Evolutionary conservation across 2,888 invertebrate species (phyloP), one percentile per base, ranked within the genome.

Genomic region (Tipula vernalis): DNA sequence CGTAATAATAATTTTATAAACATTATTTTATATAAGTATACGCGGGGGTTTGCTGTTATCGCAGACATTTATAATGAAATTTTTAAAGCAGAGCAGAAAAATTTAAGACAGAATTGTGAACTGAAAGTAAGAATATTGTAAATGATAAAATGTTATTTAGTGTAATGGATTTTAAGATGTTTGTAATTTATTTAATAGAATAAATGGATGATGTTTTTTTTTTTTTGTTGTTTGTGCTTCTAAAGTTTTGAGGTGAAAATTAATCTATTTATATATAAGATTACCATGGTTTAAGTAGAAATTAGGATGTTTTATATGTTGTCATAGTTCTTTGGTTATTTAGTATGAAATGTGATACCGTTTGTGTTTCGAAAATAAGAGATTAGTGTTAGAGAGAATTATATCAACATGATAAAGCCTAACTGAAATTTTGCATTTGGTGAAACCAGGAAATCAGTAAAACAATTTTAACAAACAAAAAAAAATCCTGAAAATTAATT

Each of bases 161-260:
- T 71, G 71, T 71, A 71, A 71, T 71, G 71, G 71, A 71, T 71
- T 71, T 71, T 71, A 71, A 71, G 71, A 71, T 71, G 71, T 71
- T 71, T 71, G 71, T 71, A 71, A 71, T 71, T 71, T 71, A 71
- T 71, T 71, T 71, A 71, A 71, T 71, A 71, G 18, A 71, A 71
- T 71, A 71, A 71, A 71, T 71, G 71, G 51, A 51, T 51, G 71
- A 71, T 10, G 28, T 71, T 71, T 71, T 18, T 10, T 71, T 71
- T 71, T 71, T 71, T 6, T 28, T 18, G 47, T 28, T 28, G 28
- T 28, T 28, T 28, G 0, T 28, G 28, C 28, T 28, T 28, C 28
- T 71, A 10, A 71, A 71, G 18, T 71, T 71, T 71, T 71, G 71
- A 71, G 28, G 71, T 71, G 71, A 28, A 71, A 71, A 71, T 71